Evolutionary conservation across 2,113 vertebrate genomes (phyloP), one percentile per base, ranked within the genome.

Genomic region (Poeciliopsis prolifica): DNA sequence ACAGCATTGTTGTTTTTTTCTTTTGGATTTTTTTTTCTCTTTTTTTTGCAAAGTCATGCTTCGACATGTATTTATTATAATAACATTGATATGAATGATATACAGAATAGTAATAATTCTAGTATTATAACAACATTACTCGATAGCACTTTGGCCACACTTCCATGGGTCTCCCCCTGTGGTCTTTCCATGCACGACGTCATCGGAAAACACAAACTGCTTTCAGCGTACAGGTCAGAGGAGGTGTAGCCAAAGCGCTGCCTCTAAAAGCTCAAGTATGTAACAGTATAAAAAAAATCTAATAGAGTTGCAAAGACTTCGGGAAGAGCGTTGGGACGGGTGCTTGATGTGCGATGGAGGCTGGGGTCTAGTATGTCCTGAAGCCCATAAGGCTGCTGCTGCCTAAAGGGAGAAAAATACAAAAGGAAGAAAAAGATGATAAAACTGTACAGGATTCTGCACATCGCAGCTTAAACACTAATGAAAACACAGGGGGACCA

Each of bases 311-410:
- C 64, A 75, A 74, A 78, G 80, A 79, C 7, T 77, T 80, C 28
- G 61, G 29, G 77, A 15, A n/a, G 3, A 2, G 40, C 40, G 66
- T 30, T 15, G 31, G 35, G 13, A 40, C 6, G 51, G 24, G 79
- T 79, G 67, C 65, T 85, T 40, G 92, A 92, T 95, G 94, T 95
- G 93, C 93, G 94, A 95, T 94, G 92, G 94, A 93, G 91, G 92
- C 92, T 88, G 88, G 90, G 91, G 91, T 94, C 92, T 93, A 78
- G 92, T 86, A 80, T 91, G 90, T 93, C 89, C 88, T 90, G 85
- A 91, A 86, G 90, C 91, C 91, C 87, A 77, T 70, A 88, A 88
- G 91, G 86, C 81, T 89, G 92, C 78, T 90, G 91, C 86, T 92
- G 91, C 87, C 93, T 94, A 70, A 70, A 26, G n/a, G 26, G 74